Conservation (phyloP, 2,113 vertebrate genomes). For the Hirundichthys speculiger region DNA sequence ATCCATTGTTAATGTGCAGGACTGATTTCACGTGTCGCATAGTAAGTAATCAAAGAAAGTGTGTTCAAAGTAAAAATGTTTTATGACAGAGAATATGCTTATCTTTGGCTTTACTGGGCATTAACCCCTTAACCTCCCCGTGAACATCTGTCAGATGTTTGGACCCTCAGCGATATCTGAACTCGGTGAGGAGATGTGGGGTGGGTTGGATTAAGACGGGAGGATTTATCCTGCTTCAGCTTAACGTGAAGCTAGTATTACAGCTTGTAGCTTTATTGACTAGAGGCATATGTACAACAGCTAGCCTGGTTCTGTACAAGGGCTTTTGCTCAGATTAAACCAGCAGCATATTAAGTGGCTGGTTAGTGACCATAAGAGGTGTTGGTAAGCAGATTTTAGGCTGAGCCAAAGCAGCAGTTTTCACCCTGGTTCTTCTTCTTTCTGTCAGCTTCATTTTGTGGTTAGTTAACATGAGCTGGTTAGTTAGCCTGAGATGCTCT, state of each 20-base stretch:
- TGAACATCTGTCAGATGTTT: constrained; percentile 33
- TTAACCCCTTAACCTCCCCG: constrained; percentile 28
- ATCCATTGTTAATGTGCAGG: not conserved
- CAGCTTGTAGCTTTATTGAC: constrained; percentile 9
- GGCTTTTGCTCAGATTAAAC: constrained; percentile 14
- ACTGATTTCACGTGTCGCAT: not conserved
- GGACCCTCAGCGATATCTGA: not conserved
- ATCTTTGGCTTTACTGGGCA: constrained; percentile 30
- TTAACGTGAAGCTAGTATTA: not conserved
- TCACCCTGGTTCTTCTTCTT: not conserved
- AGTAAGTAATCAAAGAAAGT: constrained; percentile 21
- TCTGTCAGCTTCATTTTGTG: not conserved
- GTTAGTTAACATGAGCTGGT: not conserved
- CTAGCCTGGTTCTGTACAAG: not conserved
- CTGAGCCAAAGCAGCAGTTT: constrained; percentile 6
- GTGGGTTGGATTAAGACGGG: not conserved
- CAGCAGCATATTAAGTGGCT: constrained; percentile 4
- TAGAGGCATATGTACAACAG: not conserved
- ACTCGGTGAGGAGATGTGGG: constrained; percentile 7
- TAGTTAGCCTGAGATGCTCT: not conserved
- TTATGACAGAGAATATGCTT: constrained; percentile 17
- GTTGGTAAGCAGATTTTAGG: constrained; percentile 11
- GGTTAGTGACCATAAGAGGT: constrained; percentile 10
- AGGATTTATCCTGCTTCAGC: not conserved
- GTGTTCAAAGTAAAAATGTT: constrained; percentile 9